Evolutionary conservation across 2,113 vertebrate genomes (phyloP).

Genomic region (Thamnaconus septentrionalis): DNA sequence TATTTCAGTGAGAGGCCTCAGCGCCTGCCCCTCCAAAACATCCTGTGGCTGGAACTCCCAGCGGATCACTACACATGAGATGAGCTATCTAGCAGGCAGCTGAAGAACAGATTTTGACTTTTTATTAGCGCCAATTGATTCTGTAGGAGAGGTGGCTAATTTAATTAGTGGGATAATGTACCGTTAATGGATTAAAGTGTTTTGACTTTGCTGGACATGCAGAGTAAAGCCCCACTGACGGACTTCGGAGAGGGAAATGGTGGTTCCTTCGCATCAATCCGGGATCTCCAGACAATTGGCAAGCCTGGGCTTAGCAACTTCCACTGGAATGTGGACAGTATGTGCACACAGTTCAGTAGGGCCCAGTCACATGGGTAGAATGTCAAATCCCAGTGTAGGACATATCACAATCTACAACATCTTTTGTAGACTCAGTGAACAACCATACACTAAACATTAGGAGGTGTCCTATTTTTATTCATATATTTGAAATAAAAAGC

Average conservation of each 20-base stretch:
- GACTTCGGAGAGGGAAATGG: background rate
- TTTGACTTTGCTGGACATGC: background rate
- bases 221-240: background rate
- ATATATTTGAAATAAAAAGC: too few relatives aligned
- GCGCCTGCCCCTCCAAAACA: background rate
- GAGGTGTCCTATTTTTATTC: too few relatives aligned
- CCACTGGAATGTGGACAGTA: too few relatives aligned
- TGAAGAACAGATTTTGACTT: conserved; percentile 8
- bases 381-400: too few relatives aligned
- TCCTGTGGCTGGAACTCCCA: conserved; percentile 11
- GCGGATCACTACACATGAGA: background rate
- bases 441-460: too few relatives aligned
- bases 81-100: background rate
- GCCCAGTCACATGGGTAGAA: too few relatives aligned
- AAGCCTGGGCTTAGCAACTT: too few relatives aligned
- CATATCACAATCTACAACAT: too few relatives aligned
- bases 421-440: too few relatives aligned
- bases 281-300: background rate
- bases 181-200: background rate
- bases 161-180: conserved; percentile 1
- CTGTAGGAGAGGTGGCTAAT: background rate
- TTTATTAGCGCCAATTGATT: conserved; percentile 5
- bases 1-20: background rate
- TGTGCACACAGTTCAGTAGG: too few relatives aligned
- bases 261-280: background rate